phyloP scores from a whole-genome alignment of 1,140 invertebrate genomes.

The Drosophila elegans region DNA sequence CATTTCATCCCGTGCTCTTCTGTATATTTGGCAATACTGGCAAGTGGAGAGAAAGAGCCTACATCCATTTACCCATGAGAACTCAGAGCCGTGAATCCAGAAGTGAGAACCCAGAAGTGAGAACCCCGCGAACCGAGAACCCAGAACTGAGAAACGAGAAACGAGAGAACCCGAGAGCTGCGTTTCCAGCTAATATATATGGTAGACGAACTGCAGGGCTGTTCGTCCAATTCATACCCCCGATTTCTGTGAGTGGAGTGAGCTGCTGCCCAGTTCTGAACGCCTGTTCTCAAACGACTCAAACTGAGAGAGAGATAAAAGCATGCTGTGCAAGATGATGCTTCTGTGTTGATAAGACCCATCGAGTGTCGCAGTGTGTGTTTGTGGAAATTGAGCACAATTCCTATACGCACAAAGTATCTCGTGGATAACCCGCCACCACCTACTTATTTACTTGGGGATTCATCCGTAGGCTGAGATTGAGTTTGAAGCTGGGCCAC shows the following conservation, averaged over 20 bases:
- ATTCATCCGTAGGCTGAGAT: slow-evolving; percentile 43
- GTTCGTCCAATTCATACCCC: slow-evolving; percentile 9
- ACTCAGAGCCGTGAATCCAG: slow-evolving; percentile 2
- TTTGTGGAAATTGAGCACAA: slow-evolving; percentile 76
- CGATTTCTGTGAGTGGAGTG: slow-evolving; percentile 62
- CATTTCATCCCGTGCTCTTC: slow-evolving; percentile 28
- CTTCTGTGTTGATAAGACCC: slow-evolving; percentile 81
- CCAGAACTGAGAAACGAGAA: slow-evolving; percentile 13
- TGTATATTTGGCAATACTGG: slow-evolving; percentile 74
- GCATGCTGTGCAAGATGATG: slow-evolving; percentile 81
- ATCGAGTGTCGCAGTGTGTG: slow-evolving; percentile 28
- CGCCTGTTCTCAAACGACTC: slow-evolving; percentile 81
- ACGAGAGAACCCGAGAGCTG: slow-evolving; percentile 45
- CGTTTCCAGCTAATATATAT: slow-evolving; percentile 16
- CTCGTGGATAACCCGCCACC: slow-evolving; percentile 50
- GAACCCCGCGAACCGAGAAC: slow-evolving; percentile 9
- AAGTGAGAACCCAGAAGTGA: slow-evolving; percentile 1
- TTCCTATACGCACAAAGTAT: slow-evolving; percentile 64
- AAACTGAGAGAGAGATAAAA: slow-evolving; percentile 84
- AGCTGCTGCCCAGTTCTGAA: slow-evolving; percentile 61
- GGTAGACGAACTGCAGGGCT: neutral
- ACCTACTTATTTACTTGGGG: slow-evolving; percentile 54
- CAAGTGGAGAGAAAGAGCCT: slow-evolving; percentile 42
- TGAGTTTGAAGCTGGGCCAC: slow-evolving; percentile 28
- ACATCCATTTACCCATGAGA: slow-evolving; percentile 9